phyloP scores from a whole-genome alignment of 2,888 invertebrate species.

The Molorchus minor region DNA sequence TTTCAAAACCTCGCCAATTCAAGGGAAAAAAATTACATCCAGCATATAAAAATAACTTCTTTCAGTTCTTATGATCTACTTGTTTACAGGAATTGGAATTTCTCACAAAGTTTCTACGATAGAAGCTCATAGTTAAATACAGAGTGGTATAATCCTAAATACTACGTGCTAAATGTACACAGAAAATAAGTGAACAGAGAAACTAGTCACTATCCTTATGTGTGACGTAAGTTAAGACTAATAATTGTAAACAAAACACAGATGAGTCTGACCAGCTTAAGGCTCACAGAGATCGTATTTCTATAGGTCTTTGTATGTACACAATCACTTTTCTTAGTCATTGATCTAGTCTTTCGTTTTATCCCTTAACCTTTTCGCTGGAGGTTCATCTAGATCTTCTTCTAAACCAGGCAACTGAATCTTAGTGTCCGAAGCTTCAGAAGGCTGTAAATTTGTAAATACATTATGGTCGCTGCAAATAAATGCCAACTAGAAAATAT shows the following conservation, averaged over 20 bases:
- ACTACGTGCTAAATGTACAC: slow-evolving; percentile 38
- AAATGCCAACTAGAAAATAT: no score
- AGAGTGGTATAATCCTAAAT: slow-evolving; percentile 27
- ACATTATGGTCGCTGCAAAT: slow-evolving; percentile 21
- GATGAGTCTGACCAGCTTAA: slow-evolving; percentile 24
- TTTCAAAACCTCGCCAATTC: slow-evolving; percentile 16
- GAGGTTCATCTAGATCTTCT: slow-evolving; percentile 62
- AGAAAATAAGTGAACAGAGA: slow-evolving; percentile 32
- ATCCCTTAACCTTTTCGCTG: slow-evolving; percentile 59
- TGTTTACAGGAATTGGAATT: slow-evolving; percentile 30
- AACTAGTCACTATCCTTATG: slow-evolving; percentile 39
- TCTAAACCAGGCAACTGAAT: slow-evolving; percentile 78
- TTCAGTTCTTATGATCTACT: slow-evolving; percentile 25
- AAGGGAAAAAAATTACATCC: slow-evolving; percentile 29
- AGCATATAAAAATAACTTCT: slow-evolving; percentile 41
- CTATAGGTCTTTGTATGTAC: slow-evolving; percentile 40
- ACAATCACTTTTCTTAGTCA: slow-evolving; percentile 56
- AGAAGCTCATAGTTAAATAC: slow-evolving; percentile 25
- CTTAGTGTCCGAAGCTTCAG: slow-evolving; percentile 82
- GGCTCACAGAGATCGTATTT: slow-evolving; percentile 41
- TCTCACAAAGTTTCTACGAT: slow-evolving; percentile 24
- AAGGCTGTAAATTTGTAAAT: slow-evolving; percentile 66
- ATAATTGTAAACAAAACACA: slow-evolving; percentile 40
- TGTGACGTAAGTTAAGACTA: slow-evolving; percentile 35
- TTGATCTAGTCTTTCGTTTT: slow-evolving; percentile 58